These are phyloP conservation scores for Grammomys surdaster DNA, from an alignment of 2,113 vertebrate genomes.

Conservation along the genomic window DNA sequence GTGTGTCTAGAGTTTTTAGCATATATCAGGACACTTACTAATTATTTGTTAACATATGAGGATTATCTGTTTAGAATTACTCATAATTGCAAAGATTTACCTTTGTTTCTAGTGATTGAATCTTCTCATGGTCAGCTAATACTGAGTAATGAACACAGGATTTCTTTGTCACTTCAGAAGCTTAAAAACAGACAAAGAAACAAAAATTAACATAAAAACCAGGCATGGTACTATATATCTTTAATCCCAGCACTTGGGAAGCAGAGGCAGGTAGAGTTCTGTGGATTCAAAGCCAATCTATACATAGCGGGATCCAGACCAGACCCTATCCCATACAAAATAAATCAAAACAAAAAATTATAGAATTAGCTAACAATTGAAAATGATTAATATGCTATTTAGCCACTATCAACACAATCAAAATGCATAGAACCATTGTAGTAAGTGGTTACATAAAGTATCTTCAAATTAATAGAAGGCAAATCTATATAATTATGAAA, in stretches of 20 bases:
- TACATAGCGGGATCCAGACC: neutral
- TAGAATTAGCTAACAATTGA: neutral
- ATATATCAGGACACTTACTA: neutral
- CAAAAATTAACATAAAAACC: slow-evolving; percentile 28
- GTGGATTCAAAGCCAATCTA: neutral
- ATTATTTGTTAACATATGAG: neutral
- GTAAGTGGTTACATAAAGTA: neutral
- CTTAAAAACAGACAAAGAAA: slow-evolving; percentile 64
- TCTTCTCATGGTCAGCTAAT: neutral
- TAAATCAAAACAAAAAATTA: neutral
- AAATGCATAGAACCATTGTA: neutral
- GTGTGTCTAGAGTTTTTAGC: no score
- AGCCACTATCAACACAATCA: slow-evolving; percentile 1
- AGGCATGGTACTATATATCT: neutral
- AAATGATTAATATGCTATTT: neutral
- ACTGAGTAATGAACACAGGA: neutral
- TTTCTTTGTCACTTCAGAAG: neutral
- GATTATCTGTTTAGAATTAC: neutral
- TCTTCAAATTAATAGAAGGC: neutral
- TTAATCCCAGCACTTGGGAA: neutral
- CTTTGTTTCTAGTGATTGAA: slow-evolving; percentile 11
- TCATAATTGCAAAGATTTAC: slow-evolving; percentile 36
- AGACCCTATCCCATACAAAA: neutral
- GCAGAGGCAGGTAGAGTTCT: neutral
- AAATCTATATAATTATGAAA: neutral